Evolutionary conservation across 2,888 invertebrate genomes (phyloP).

Genomic region (Athalia cordata): DNA sequence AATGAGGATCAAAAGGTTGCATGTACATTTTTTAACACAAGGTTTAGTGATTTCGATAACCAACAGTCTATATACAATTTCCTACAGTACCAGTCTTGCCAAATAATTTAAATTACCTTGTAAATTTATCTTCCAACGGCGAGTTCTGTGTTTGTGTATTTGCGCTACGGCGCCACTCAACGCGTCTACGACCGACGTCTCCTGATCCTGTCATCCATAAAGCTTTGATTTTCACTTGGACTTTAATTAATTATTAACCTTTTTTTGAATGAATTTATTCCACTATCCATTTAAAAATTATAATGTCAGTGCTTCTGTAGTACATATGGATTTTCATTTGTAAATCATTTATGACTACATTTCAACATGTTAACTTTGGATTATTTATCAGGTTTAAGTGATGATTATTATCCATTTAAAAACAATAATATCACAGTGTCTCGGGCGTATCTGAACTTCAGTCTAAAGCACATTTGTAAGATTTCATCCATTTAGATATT

Average conservation of each 20-base stretch:
- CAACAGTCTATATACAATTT: too few species aligned
- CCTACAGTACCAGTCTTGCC: too few species aligned
- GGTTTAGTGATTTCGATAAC: too few species aligned
- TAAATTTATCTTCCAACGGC: conserved; percentile 7
- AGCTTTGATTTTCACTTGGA: conserved; percentile 65
- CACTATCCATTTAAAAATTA: conserved; percentile 68
- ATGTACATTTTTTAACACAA: too few species aligned
- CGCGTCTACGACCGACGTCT: conserved; percentile 73
- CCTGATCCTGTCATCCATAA: conserved; percentile 73
- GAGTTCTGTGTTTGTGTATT: conserved; percentile 55
- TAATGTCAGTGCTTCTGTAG: conserved; percentile 63
- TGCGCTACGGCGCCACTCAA: conserved; percentile 73
- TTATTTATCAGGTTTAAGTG: conserved; percentile 6
- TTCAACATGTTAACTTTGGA: conserved; percentile 3
- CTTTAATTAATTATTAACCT: conserved; percentile 55
- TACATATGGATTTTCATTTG: conserved; percentile 60
- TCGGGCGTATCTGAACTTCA: conserved; percentile 61
- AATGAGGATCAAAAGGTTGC: too few species aligned
- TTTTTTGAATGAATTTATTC: conserved; percentile 49
- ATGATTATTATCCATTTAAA: conserved; percentile 65
- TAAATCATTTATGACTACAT: conserved; percentile 57
- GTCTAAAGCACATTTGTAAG: conserved; percentile 61
- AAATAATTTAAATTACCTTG: conserved; percentile 2
- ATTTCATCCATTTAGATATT: conserved; percentile 66
- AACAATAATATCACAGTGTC: conserved; percentile 65